Evolutionary conservation across 64 coral and sea anemone species (phyloP).

Genomic region (Hydrozoanthus tunicans): DNA sequence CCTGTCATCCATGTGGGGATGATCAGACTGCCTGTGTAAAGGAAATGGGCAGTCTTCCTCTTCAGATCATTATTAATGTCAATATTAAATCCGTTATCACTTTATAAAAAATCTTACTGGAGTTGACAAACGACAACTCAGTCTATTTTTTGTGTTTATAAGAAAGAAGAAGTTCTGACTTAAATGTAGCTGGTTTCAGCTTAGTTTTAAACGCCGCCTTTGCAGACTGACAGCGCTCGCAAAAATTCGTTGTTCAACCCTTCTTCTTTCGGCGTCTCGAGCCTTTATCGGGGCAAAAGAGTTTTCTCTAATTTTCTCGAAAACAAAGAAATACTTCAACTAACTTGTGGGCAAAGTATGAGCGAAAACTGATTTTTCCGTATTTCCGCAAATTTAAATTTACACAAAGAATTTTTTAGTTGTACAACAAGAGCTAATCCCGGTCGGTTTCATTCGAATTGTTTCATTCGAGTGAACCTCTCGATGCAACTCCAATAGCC

Average conservation of each 20-base stretch:
- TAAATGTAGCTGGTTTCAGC: conserved; percentile 8
- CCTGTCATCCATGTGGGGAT: too few species aligned
- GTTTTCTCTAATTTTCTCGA: not conserved
- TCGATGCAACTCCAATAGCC: too few species aligned
- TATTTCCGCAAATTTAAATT: not conserved
- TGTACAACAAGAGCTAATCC: too few species aligned
- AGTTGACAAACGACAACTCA: conserved; percentile 25
- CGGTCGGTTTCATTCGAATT: too few species aligned
- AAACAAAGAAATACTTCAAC: not conserved
- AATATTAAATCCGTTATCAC: conserved; percentile 10
- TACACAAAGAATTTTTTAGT: not conserved
- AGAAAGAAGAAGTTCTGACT: not conserved
- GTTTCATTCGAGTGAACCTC: too few species aligned
- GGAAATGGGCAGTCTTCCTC: too few species aligned
- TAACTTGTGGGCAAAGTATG: not conserved
- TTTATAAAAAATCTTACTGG: not conserved
- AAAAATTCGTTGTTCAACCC: too few species aligned
- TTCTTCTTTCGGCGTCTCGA: not conserved
- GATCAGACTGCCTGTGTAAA: too few species aligned
- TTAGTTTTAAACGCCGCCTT: conserved; percentile 9
- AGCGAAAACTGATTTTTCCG: not conserved
- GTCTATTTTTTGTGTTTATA: conserved; percentile 29
- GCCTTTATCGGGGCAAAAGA: not conserved
- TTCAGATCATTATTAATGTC: too few species aligned
- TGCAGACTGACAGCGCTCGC: not conserved